Percentiles rank a stretch among this genome's conserved stretches.
Conservation (phyloP, 2,888 invertebrate species). For the Globia sparganii region DNA sequence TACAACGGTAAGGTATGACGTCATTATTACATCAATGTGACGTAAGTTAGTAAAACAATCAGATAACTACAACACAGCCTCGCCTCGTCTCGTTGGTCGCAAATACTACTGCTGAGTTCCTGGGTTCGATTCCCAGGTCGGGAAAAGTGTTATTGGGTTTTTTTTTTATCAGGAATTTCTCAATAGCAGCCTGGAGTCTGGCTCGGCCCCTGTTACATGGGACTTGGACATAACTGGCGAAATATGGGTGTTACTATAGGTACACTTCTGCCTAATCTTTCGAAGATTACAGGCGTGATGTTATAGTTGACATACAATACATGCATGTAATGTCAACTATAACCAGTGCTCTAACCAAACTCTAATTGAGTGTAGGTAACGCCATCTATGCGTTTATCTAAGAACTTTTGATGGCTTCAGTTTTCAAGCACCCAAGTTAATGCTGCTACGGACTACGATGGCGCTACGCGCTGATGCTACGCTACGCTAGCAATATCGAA, state of each 20-base stretch:
- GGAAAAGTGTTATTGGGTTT: no score
- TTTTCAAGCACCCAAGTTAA: background rate
- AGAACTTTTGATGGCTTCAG: slow-evolving; percentile 34
- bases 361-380: slow-evolving; percentile 8
- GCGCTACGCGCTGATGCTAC: background rate
- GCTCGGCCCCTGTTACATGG: background rate
- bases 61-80: background rate
- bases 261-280: background rate
- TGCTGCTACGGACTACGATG: background rate
- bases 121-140: background rate
- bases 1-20: background rate
- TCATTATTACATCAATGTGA: background rate
- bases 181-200: background rate
- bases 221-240: background rate
- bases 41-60: no score
- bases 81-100: background rate
- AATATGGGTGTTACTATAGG: background rate
- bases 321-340: background rate
- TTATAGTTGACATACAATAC: background rate
- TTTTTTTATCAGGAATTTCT: no score
- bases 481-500: no score
- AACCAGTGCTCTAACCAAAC: background rate
- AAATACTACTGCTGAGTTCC: background rate
- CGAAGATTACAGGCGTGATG: background rate
- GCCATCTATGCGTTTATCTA: slow-evolving; percentile 30